Percentiles rank a stretch among this genome's conserved stretches.
These are phyloP conservation scores for Tenthredo scrophulariae DNA, from an alignment of 2,888 invertebrate genomes.

Conservation along the genomic window DNA sequence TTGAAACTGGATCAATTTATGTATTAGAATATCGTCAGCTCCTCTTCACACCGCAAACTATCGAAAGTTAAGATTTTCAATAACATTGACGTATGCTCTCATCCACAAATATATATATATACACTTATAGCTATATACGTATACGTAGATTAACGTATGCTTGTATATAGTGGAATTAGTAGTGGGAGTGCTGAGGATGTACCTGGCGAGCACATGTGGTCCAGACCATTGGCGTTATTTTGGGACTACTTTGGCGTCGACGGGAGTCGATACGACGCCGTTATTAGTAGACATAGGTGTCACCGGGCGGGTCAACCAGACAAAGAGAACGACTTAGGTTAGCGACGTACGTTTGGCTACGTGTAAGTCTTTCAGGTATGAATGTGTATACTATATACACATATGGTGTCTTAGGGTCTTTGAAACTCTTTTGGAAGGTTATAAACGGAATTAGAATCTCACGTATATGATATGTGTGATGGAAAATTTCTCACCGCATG, in stretches of 20 bases:
- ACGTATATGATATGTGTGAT: not conserved
- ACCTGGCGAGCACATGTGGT: conserved; percentile 51
- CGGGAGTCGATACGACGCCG: conserved; percentile 38
- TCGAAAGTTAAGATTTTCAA: not conserved
- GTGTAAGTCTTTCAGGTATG: not conserved
- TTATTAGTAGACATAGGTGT: conserved; percentile 45
- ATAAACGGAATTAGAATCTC: conserved; percentile 3
- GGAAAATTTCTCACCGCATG: not conserved
- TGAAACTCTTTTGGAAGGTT: not conserved
- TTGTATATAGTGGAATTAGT: not conserved
- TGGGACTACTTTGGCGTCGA: conserved; percentile 45
- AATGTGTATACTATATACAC: too few species aligned
- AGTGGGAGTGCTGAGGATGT: conserved; percentile 20
- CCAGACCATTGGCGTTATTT: conserved; percentile 44
- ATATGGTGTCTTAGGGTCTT: too few species aligned
- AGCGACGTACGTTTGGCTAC: not conserved
- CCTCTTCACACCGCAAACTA: not conserved
- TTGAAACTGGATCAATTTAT: too few species aligned
- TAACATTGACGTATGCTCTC: not conserved
- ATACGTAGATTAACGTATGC: not conserved
- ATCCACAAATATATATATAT: not conserved
- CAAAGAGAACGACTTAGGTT: conserved; percentile 17
- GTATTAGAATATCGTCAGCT: not conserved
- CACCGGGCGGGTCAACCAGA: conserved; percentile 35
- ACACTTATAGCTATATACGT: not conserved